A percentile compares a stretch with the other conserved stretches of the same genome.
These are phyloP conservation scores for Eilema griseolum DNA, from an alignment of 2,888 invertebrate species.

Conservation along the genomic window DNA sequence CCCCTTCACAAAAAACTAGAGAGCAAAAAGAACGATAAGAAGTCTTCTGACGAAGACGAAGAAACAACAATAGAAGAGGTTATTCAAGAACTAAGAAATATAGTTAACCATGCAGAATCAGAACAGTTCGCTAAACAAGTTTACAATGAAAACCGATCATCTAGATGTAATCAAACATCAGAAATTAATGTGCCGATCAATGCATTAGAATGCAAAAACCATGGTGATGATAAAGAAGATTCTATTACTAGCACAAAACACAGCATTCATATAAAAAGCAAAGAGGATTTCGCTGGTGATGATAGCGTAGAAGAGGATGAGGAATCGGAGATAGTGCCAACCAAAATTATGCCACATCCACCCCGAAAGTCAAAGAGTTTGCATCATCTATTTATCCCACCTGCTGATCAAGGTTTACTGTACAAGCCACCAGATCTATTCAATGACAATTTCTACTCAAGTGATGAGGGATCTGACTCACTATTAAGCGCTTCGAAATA, in stretches of 20 bases:
- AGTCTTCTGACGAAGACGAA: conserved; percentile 89
- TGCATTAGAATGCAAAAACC: conserved; percentile 70
- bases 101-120: conserved; percentile 94
- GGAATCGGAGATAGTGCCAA: conserved; percentile 92
- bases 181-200: conserved; percentile 76
- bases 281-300: conserved; percentile 81
- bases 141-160: conserved; percentile 68
- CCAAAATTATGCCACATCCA: conserved; percentile 93
- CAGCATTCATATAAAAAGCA: conserved; percentile 81
- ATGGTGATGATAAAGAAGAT: conserved; percentile 80
- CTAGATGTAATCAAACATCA: conserved; percentile 77
- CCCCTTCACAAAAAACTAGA: conserved; percentile 77
- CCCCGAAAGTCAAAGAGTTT: conserved; percentile 92
- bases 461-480: conserved; percentile 91
- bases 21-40: conserved; percentile 70
- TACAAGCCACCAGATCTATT: conserved; percentile 86
- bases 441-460: conserved; percentile 87
- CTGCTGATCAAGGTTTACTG: conserved; percentile 86
- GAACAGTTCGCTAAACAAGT: conserved; percentile 85
- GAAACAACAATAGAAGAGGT: conserved; percentile 96
- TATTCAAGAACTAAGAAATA: conserved; percentile 94
- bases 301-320: conserved; percentile 81
- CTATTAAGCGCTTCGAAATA: conserved; percentile 89
- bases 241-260: conserved; percentile 85
- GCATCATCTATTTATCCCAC: conserved; percentile 89